These are phyloP conservation scores for Zalophus californianus DNA, from an alignment of 2,797 vertebrate species.

Conservation along the genomic window DNA sequence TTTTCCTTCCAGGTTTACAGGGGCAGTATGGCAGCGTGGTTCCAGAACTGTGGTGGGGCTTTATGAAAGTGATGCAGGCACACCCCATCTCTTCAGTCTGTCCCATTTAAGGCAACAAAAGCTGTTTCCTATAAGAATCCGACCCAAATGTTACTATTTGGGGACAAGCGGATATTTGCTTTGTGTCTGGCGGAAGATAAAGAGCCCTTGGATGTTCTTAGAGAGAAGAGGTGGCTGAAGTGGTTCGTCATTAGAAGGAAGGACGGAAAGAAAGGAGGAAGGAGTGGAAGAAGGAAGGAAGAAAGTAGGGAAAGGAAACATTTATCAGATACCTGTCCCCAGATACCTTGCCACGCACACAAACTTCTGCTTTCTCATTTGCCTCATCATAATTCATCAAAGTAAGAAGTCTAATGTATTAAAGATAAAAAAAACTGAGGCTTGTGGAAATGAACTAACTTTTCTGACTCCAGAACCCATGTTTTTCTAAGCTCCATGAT, in stretches of 20 bases:
- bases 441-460: not conserved
- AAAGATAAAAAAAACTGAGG: not conserved
- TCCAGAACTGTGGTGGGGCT: not conserved
- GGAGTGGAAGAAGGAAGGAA: too few relatives aligned
- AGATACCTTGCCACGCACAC: not conserved
- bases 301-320: not conserved
- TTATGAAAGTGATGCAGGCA: not conserved
- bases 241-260: not conserved
- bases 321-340: not conserved
- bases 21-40: not conserved
- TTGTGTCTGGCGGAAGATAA: not conserved
- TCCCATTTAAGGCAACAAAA: not conserved
- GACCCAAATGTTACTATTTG: not conserved
- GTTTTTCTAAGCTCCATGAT: not conserved
- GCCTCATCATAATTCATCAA: not conserved
- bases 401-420: not conserved
- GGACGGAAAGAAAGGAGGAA: not conserved
- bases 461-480: not conserved
- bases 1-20: not conserved
- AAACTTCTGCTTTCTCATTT: not conserved
- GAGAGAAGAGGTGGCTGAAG: not conserved
- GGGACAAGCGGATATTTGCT: not conserved
- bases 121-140: not conserved
- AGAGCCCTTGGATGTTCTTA: constrained; percentile 3
- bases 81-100: not conserved